Percentiles rank a stretch among this genome's conserved stretches.
Conservation (phyloP, 1,140 invertebrate species). For the Dendroctonus ponderosae region DNA sequence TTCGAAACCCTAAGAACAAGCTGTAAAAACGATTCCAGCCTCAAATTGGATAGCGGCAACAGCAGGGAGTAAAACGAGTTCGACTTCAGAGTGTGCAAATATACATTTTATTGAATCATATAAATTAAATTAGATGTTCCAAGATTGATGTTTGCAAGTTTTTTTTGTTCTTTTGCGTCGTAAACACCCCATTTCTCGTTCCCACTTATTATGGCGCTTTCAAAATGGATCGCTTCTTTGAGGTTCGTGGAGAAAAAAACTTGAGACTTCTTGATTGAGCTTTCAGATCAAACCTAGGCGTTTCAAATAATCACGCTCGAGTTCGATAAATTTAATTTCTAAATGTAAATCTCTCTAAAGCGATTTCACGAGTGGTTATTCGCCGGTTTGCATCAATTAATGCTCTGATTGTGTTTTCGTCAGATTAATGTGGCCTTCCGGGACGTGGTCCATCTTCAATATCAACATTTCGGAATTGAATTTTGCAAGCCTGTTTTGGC, state of each 20-base stretch:
- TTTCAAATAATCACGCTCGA: slow-evolving; percentile 10
- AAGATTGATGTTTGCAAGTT: too few relatives aligned
- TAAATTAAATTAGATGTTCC: too few relatives aligned
- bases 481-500: slow-evolving; percentile 29
- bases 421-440: neutral
- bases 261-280: too few relatives aligned
- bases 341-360: too few relatives aligned
- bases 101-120: too few relatives aligned
- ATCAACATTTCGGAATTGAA: slow-evolving; percentile 24
- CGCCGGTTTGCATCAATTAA: neutral
- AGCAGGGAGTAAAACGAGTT: too few relatives aligned
- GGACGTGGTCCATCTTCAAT: slow-evolving; percentile 9
- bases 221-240: neutral
- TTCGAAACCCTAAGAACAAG: too few relatives aligned
- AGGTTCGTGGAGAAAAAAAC: neutral
- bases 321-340: slow-evolving; percentile 10
- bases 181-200: too few relatives aligned
- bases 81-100: too few relatives aligned
- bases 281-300: neutral
- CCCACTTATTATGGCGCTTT: slow-evolving; percentile 4
- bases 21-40: too few relatives aligned
- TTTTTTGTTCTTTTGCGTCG: too few relatives aligned
- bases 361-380: slow-evolving; percentile 6
- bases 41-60: too few relatives aligned
- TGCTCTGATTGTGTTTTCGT: neutral